Evolutionary conservation across 1,140 invertebrate genomes (phyloP).

Genomic region (Atta texana): DNA sequence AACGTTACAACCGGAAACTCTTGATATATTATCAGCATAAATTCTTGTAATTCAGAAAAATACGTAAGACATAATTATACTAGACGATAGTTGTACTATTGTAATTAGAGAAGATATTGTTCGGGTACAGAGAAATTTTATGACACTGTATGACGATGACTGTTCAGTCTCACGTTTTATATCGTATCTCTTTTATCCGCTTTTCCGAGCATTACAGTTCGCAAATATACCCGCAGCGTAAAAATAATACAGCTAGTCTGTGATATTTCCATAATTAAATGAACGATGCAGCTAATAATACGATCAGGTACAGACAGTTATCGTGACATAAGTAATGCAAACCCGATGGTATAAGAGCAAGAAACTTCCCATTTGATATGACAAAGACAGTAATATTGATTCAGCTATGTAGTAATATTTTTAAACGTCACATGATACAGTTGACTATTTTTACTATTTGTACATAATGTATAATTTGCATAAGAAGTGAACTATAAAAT

Average conservation of each 20-base stretch:
- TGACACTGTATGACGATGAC: not conserved
- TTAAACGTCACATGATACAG: not conserved
- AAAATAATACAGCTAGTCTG: conserved; percentile 11
- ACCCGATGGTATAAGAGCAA: not conserved
- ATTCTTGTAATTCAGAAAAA: not conserved
- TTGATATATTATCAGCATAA: not conserved
- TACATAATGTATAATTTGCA: not conserved
- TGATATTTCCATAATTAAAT: not conserved
- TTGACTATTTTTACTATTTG: conserved; percentile 13
- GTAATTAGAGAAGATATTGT: not conserved
- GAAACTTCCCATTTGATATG: not conserved
- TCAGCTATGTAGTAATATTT: conserved; percentile 26
- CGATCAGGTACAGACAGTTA: not conserved
- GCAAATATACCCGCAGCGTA: conserved; percentile 4
- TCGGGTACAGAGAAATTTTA: not conserved
- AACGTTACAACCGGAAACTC: not conserved
- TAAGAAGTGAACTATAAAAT: not conserved
- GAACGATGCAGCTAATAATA: conserved; percentile 14
- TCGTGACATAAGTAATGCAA: not conserved
- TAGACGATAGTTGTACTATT: no score
- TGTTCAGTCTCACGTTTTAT: not conserved
- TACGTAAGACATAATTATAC: not conserved
- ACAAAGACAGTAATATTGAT: conserved; percentile 20
- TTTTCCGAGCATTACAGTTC: not conserved
- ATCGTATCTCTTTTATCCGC: not conserved